These are phyloP conservation scores for Microcebus tavaratra DNA, from an alignment of 2,113 vertebrate species.

Conservation along the genomic window DNA sequence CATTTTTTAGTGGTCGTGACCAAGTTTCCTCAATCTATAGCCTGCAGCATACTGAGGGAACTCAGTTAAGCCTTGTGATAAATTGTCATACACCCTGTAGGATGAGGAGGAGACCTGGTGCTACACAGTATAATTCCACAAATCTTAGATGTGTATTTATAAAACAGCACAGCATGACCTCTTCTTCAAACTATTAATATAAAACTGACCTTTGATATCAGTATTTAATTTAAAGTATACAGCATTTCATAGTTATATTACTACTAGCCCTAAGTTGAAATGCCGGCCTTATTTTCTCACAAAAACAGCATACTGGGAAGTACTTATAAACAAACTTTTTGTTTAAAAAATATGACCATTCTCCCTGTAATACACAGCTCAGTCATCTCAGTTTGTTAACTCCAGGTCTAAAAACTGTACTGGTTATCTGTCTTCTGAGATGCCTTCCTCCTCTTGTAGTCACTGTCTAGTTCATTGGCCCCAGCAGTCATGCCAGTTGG, in stretches of 20 bases:
- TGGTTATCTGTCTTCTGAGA: background rate
- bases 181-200: background rate
- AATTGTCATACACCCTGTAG: background rate
- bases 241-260: background rate
- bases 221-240: background rate
- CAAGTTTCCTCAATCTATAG: background rate
- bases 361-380: background rate
- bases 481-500: background rate
- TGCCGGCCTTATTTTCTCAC: background rate
- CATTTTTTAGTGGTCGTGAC: background rate
- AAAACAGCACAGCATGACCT: background rate
- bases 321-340: background rate
- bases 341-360: constrained; percentile 1
- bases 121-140: background rate
- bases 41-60: background rate
- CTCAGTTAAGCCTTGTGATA: background rate
- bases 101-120: background rate
- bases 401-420: background rate
- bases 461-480: background rate
- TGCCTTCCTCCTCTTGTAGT: background rate
- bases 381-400: background rate
- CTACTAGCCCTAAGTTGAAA: background rate
- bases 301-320: background rate
- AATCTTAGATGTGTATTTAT: background rate
- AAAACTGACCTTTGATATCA: background rate